phyloP scores from a whole-genome alignment of 2,113 vertebrate genomes.

The Corvus moneduloides region DNA sequence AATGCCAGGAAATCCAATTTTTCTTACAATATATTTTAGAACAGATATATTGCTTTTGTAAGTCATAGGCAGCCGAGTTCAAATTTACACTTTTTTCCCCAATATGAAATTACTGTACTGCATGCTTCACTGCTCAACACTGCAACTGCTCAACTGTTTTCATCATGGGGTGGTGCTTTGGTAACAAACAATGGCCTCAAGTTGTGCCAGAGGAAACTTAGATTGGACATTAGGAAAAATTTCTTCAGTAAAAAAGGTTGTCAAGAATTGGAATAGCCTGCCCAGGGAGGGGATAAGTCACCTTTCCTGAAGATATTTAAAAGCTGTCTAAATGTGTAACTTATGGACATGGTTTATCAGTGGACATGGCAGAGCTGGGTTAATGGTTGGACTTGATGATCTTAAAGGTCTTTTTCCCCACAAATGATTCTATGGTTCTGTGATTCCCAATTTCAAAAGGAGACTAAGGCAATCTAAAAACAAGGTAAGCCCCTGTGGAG shows the following conservation, averaged over 20 bases:
- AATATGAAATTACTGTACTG: not conserved
- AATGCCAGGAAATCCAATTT: not conserved
- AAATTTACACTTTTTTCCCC: not conserved
- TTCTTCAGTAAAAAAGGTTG: not conserved
- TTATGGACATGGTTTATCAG: not conserved
- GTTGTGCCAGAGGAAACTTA: not conserved
- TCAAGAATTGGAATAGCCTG: not conserved
- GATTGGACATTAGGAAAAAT: not conserved
- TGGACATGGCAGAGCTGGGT: not conserved
- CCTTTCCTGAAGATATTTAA: not conserved
- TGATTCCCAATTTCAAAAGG: not conserved
- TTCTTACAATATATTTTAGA: not conserved
- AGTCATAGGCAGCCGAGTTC: not conserved
- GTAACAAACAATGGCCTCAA: not conserved
- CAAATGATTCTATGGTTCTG: not conserved
- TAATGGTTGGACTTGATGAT: not conserved
- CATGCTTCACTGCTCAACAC: not conserved
- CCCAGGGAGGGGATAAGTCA: not conserved
- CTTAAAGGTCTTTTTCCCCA: not conserved
- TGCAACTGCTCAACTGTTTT: not conserved
- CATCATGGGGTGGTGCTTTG: not conserved
- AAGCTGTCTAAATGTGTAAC: rapidly evolving
- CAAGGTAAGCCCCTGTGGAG: not conserved
- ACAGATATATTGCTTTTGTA: not conserved
- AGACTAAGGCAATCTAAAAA: not conserved